Evolutionary conservation across 2,888 invertebrate genomes (phyloP).

Genomic region (Geotrupes spiniger): DNA sequence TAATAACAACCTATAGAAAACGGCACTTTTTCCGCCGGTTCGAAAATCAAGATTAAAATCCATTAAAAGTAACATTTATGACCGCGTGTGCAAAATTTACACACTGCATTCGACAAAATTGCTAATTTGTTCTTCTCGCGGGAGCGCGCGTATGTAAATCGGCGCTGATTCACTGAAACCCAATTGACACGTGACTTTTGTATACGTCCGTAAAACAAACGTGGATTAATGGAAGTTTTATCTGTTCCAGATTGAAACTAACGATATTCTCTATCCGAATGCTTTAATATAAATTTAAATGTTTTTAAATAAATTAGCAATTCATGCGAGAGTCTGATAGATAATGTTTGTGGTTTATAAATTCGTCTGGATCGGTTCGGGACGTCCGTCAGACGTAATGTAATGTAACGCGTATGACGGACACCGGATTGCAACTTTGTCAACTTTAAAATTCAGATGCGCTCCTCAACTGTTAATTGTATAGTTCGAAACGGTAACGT

Average conservation of each 20-base stretch:
- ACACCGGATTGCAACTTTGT: constrained; percentile 15
- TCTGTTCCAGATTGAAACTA: constrained; percentile 25
- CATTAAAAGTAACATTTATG: too few relatives aligned
- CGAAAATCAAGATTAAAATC: too few relatives aligned
- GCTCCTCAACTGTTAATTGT: not conserved
- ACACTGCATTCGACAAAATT: not conserved
- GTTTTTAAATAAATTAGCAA: constrained; percentile 34
- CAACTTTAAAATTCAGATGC: constrained; percentile 21
- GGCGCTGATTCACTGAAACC: constrained; percentile 16
- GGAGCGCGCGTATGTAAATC: constrained; percentile 18
- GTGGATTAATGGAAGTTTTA: constrained; percentile 24
- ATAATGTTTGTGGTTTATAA: constrained; percentile 29
- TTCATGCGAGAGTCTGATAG: constrained; percentile 28
- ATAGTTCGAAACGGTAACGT: too few relatives aligned
- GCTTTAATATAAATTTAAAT: constrained; percentile 30
- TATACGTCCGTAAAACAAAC: constrained; percentile 23
- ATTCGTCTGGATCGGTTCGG: constrained; percentile 23
- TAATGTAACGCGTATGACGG: constrained; percentile 10
- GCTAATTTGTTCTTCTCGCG: constrained; percentile 22
- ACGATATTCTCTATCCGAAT: constrained; percentile 23
- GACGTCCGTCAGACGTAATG: constrained; percentile 17
- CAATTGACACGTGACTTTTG: constrained; percentile 25
- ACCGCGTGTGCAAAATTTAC: too few relatives aligned
- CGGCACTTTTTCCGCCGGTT: too few relatives aligned
- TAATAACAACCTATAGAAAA: too few relatives aligned